Evolutionary conservation across 2,113 vertebrate species (phyloP), one percentile per base, ranked within the genome.

Genomic region (Pimephales promelas): DNA sequence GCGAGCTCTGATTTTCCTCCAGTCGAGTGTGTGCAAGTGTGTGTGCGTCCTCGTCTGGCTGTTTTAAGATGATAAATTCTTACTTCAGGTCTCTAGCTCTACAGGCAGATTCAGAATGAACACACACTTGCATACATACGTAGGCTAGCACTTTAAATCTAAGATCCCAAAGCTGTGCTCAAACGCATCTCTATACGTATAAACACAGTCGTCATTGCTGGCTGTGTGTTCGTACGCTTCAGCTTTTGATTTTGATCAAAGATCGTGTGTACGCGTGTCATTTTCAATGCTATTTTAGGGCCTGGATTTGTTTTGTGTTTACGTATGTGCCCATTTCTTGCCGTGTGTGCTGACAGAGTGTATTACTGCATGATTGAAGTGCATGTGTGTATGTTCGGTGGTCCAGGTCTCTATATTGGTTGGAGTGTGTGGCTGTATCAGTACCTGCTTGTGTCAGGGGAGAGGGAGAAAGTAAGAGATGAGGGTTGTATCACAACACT

Each of bases 101-200:
- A 86, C 86, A 87, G 87, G 86, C 83, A 91, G 90, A 92, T 93
- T 92, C 89, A 94, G 88, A 90, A 79, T 54, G 86, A 90, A 91
- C 87, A 83, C 87, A 86, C 70, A 79, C 47, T 64, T 83, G 57
- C 73, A 89, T 85, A 81, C 85, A 86, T 87, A 81, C 73, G 88
- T 83, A 84, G 72, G 82, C 87, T 79, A 47, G n/a, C 40, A 26
- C 86, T 85, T 79, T 81, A 80, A 84, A 86, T 83, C 76, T 87
- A 83, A 68, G 73, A 82, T 86, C 86, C 36, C 64, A 76, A 77
- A 79, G 86, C 82, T 86, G 83, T 31, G 83, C 24, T 49, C 13
- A 28, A 78, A 61, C 26, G 14, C n/a, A 45, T 61, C 4, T 71
- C 24, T 71, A 16, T 71, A n/a, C n/a, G n/a, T n/a, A 71, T 14